These are phyloP conservation scores for Hirudo medicinalis DNA, from an alignment of 1,140 invertebrate species.

Conservation along the genomic window DNA sequence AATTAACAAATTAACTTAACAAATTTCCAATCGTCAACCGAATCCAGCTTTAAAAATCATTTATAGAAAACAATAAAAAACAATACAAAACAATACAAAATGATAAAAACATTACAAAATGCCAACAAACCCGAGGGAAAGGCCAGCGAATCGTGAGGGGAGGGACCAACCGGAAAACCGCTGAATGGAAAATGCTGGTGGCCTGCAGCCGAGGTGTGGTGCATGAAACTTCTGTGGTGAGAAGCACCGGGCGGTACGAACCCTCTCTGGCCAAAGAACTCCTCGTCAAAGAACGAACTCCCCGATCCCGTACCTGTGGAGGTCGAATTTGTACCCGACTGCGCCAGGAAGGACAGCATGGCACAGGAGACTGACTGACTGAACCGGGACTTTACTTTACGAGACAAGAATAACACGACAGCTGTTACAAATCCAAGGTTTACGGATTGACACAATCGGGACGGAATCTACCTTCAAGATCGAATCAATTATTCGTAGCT, in stretches of 20 bases:
- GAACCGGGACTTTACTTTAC: too few species aligned
- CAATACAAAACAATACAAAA: neutral
- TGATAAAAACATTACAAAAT: neutral
- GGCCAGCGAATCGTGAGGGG: neutral
- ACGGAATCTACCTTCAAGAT: neutral
- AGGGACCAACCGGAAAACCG: neutral
- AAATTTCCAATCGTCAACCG: too few species aligned
- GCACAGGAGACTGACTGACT: too few species aligned
- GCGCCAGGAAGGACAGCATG: constrained; percentile 7
- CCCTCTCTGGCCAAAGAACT: constrained; percentile 1
- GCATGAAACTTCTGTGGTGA: constrained; percentile 1
- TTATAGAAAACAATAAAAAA: neutral
- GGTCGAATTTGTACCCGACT: neutral
- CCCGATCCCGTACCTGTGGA: neutral
- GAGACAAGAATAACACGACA: neutral
- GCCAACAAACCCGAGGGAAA: neutral
- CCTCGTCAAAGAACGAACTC: constrained; percentile 1
- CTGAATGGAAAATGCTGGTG: constrained; percentile 8
- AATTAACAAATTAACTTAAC: too few species aligned
- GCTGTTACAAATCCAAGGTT: neutral
- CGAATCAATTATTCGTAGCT: too few species aligned
- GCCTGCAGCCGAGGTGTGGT: neutral
- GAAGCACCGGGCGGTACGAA: neutral
- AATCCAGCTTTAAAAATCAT: neutral
- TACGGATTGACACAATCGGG: neutral